phyloP scores from a whole-genome alignment of 2,888 invertebrate species.

The Ennomos erosarius region DNA sequence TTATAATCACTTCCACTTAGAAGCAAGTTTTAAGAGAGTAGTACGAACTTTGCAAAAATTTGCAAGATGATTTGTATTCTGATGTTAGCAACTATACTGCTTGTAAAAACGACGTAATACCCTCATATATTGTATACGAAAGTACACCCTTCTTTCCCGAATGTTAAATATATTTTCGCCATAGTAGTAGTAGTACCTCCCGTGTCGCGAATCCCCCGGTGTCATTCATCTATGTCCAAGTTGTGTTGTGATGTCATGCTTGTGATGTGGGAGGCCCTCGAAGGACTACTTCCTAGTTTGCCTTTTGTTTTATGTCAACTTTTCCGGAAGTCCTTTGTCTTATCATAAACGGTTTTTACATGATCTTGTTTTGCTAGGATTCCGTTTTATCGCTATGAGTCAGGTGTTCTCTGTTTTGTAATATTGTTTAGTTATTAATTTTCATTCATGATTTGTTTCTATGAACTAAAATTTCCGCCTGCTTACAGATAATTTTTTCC shows the following conservation, averaged over 20 bases:
- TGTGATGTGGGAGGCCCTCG: slow-evolving; percentile 17
- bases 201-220: slow-evolving; percentile 13
- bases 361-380: background rate
- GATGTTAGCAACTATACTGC: slow-evolving; percentile 17
- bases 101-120: slow-evolving; percentile 6
- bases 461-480: too few relatives aligned
- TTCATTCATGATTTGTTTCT: too few relatives aligned
- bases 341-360: slow-evolving; percentile 9
- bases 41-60: slow-evolving; percentile 29
- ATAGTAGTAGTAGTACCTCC: background rate
- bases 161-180: slow-evolving; percentile 9
- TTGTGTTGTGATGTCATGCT: slow-evolving; percentile 21
- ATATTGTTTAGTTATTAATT: too few relatives aligned
- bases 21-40: slow-evolving; percentile 35
- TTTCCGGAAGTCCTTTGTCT: slow-evolving; percentile 17
- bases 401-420: too few relatives aligned
- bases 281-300: slow-evolving; percentile 19
- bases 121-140: background rate
- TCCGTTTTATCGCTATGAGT: too few relatives aligned
- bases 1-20: slow-evolving; percentile 19
- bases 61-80: slow-evolving; percentile 27
- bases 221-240: slow-evolving; percentile 27
- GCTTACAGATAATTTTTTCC: too few relatives aligned
- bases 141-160: slow-evolving; percentile 1
- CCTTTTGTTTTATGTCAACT: slow-evolving; percentile 20